Evolutionary conservation across 2,113 vertebrate species (phyloP).

Genomic region (Tenebrosternarchus preto): DNA sequence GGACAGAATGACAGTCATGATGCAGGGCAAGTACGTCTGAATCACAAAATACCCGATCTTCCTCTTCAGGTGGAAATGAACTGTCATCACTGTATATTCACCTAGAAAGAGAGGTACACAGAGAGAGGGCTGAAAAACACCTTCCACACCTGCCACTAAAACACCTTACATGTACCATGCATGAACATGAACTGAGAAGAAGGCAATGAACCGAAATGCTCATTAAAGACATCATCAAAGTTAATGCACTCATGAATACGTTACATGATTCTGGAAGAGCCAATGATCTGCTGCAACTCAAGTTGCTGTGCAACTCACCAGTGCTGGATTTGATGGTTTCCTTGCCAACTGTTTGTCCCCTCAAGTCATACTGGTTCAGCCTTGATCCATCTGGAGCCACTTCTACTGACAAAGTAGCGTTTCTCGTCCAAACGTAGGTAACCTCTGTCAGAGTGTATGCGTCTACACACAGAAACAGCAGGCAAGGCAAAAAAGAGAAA

Average conservation of each 20-base stretch:
- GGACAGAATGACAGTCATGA: conserved; percentile 96
- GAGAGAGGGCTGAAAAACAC: background rate
- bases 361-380: conserved; percentile 90
- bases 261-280: too few species aligned
- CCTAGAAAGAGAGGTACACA: conserved; percentile 67
- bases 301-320: conserved; percentile 72
- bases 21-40: conserved; percentile 93
- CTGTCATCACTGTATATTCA: conserved; percentile 96
- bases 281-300: too few species aligned
- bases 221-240: too few species aligned
- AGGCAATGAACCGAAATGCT: too few species aligned
- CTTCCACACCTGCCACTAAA: too few species aligned
- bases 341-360: conserved; percentile 88
- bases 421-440: conserved; percentile 91
- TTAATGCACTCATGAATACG: background rate
- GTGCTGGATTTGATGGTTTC: conserved; percentile 94
- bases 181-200: too few species aligned
- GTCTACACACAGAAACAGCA: conserved; percentile 70
- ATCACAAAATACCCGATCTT: conserved; percentile 98
- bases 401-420: conserved; percentile 89
- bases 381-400: conserved; percentile 91
- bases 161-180: too few species aligned
- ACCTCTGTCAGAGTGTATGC: conserved; percentile 94
- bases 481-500: background rate
- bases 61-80: conserved; percentile 95